Conservation (phyloP, 1,140 invertebrate genomes). For the Aricia agestis region DNA sequence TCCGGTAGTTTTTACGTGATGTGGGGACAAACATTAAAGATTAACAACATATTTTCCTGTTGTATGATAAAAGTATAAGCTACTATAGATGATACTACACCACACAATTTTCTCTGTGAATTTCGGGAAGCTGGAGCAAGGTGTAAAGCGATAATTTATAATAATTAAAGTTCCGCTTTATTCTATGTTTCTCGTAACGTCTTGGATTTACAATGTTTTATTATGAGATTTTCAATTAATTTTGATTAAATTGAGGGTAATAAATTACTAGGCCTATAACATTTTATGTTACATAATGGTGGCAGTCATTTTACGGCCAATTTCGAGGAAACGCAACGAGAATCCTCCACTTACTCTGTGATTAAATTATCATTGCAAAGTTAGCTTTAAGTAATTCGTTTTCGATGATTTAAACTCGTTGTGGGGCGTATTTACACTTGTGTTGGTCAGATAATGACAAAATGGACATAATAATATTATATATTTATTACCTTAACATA, state of each 20-base stretch:
- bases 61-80: too few species aligned
- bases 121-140: not conserved
- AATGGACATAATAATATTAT: too few species aligned
- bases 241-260: conserved; percentile 16
- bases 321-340: conserved; percentile 8
- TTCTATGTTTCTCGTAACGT: conserved; percentile 1
- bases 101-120: not conserved
- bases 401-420: not conserved
- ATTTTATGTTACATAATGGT: conserved; percentile 15
- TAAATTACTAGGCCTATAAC: conserved; percentile 13
- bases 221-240: conserved; percentile 12
- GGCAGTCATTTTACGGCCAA: conserved; percentile 9
- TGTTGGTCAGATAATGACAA: too few species aligned
- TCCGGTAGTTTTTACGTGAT: too few species aligned
- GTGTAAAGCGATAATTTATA: not conserved
- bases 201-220: conserved; percentile 7
- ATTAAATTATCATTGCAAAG: conserved; percentile 17
- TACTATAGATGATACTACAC: not conserved
- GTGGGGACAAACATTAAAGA: too few species aligned
- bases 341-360: conserved; percentile 3
- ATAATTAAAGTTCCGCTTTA: not conserved
- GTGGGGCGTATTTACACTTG: too few species aligned
- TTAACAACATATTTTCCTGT: too few species aligned
- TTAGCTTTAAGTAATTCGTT: not conserved
- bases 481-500: too few species aligned